These are phyloP conservation scores for Meteorus cinctellus DNA, from an alignment of 2,888 invertebrate genomes.

Conservation along the genomic window DNA sequence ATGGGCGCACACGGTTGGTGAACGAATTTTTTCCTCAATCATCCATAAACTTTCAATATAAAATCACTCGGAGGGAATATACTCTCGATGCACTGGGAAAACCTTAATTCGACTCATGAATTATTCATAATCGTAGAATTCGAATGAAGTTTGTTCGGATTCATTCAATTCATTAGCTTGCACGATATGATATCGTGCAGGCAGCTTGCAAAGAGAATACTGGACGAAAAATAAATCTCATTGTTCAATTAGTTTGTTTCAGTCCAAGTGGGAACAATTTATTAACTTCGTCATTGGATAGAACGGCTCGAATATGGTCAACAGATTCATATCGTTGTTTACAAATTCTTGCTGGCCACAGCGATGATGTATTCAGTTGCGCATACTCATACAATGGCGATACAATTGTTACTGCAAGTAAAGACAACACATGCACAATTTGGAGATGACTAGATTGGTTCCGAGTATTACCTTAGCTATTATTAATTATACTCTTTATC, in stretches of 20 bases:
- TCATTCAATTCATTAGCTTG: too few relatives aligned
- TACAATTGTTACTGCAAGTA: conserved; percentile 86
- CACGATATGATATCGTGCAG: too few relatives aligned
- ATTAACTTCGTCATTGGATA: conserved; percentile 85
- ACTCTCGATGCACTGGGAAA: too few relatives aligned
- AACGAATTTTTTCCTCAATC: neutral
- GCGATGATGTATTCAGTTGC: conserved; percentile 88
- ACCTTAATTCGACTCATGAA: conserved; percentile 4
- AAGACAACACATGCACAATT: conserved; percentile 87
- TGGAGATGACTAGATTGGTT: conserved; percentile 87
- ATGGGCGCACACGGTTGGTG: too few relatives aligned
- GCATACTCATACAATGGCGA: conserved; percentile 87
- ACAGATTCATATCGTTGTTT: conserved; percentile 79
- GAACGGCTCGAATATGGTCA: conserved; percentile 85
- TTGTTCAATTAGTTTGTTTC: conserved; percentile 79
- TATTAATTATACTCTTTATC: conserved; percentile 58
- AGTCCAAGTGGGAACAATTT: conserved; percentile 85
- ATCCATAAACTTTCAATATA: neutral
- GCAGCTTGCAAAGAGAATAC: too few relatives aligned
- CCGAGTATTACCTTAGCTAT: conserved; percentile 66
- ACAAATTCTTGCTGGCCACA: conserved; percentile 84
- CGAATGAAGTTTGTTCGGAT: too few relatives aligned
- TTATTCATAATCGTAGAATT: neutral
- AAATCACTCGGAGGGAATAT: neutral
- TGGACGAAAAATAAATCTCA: too few relatives aligned